A percentile compares a stretch with the other conserved stretches of the same genome.
phyloP scores from a whole-genome alignment of 2,797 vertebrate genomes.

The Sciurus carolinensis region DNA sequence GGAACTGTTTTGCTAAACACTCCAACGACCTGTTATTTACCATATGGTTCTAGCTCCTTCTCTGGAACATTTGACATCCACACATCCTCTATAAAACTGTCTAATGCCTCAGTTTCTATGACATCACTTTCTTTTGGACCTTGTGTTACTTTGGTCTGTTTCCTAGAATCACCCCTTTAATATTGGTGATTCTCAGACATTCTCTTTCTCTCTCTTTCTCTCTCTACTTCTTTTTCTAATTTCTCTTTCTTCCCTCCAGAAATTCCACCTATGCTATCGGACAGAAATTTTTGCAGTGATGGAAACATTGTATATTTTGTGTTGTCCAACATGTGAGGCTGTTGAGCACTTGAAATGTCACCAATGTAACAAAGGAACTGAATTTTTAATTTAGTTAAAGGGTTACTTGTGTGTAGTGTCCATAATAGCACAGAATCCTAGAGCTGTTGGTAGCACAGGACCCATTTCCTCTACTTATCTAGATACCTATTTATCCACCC shows the following conservation, averaged over 20 bases:
- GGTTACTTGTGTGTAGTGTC: not conserved
- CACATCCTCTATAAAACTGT: not conserved
- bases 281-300: not conserved
- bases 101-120: not conserved
- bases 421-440: not conserved
- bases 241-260: not conserved
- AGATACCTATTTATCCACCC: not conserved
- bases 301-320: not conserved
- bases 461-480: not conserved
- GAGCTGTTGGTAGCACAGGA: not conserved
- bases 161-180: not conserved
- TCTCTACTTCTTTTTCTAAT: not conserved
- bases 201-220: not conserved
- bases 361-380: not conserved
- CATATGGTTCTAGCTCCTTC: not conserved
- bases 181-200: not conserved
- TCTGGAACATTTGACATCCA: not conserved
- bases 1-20: not conserved
- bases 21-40: not conserved
- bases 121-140: not conserved
- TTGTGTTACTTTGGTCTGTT: constrained; percentile 5
- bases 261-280: not conserved
- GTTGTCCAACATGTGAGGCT: not conserved
- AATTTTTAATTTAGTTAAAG: not conserved
- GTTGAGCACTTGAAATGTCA: not conserved